A percentile compares a stretch with the other conserved stretches of the same genome.
Conservation (phyloP, 2,888 invertebrate species). For the Clitarchus hookeri region DNA sequence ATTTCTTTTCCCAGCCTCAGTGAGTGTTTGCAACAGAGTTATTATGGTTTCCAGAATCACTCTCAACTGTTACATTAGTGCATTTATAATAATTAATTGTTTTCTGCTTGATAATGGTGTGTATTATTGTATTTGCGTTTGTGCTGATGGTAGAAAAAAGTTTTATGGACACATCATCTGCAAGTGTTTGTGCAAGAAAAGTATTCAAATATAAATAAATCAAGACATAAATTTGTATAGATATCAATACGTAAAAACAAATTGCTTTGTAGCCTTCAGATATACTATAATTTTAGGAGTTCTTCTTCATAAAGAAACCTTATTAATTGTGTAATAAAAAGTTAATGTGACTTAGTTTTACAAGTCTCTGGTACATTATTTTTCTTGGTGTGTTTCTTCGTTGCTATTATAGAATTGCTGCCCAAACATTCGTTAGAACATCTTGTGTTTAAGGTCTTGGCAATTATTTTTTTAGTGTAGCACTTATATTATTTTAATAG, state of each 20-base stretch:
- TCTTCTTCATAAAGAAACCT: not conserved
- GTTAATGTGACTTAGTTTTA: not conserved
- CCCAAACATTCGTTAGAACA: not conserved
- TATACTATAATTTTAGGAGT: not conserved
- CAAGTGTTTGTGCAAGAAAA: too few relatives aligned
- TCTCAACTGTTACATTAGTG: too few relatives aligned
- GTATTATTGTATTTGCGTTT: too few relatives aligned
- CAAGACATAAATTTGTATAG: not conserved
- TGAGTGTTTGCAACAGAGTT: too few relatives aligned
- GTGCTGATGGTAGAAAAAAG: too few relatives aligned
- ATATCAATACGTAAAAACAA: not conserved
- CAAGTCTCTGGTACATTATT: not conserved
- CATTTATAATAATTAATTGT: too few relatives aligned
- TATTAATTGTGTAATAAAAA: not conserved
- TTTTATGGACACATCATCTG: too few relatives aligned
- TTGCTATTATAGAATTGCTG: conserved; percentile 1
- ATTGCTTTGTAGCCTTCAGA: not conserved
- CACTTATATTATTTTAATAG: not conserved
- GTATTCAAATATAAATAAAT: not conserved
- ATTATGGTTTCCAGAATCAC: too few relatives aligned
- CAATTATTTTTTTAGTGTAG: conserved; percentile 9
- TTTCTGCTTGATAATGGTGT: too few relatives aligned
- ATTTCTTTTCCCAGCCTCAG: too few relatives aligned
- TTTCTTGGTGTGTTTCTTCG: conserved; percentile 2
- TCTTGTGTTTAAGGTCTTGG: not conserved